phyloP scores from a whole-genome alignment of 1,140 invertebrate genomes.

The Bombus pyrosoma region DNA sequence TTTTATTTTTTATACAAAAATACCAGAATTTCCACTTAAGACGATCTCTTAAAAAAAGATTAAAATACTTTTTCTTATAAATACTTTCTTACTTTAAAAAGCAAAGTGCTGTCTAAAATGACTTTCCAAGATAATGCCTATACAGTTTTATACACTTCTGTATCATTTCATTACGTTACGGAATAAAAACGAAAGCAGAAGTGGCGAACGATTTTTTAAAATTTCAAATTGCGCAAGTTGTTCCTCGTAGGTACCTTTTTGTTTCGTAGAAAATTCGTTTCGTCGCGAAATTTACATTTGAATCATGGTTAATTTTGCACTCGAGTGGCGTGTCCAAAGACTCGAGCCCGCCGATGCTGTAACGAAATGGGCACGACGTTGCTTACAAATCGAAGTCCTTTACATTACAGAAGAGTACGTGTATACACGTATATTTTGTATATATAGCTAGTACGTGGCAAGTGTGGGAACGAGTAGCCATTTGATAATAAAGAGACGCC shows the following conservation, averaged over 20 bases:
- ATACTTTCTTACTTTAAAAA: too few relatives aligned
- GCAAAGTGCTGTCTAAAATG: too few relatives aligned
- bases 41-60: neutral
- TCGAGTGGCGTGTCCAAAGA: neutral
- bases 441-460: neutral
- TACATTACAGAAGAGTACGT: constrained; percentile 2
- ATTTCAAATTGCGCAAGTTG: neutral
- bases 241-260: neutral
- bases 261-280: neutral
- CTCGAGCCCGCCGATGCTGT: constrained; percentile 8
- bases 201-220: neutral
- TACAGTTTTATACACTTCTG: neutral
- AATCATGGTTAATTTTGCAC: constrained; percentile 13
- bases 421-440: neutral
- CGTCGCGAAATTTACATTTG: neutral
- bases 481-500: constrained; percentile 45
- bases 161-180: too few relatives aligned
- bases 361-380: neutral
- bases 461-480: constrained; percentile 49
- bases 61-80: too few relatives aligned
- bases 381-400: constrained; percentile 32
- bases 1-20: neutral
- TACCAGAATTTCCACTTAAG: too few relatives aligned
- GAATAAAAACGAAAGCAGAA: neutral
- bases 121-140: too few relatives aligned